phyloP scores from a whole-genome alignment of 1,140 invertebrate genomes.

The Platorchestia sp. region DNA sequence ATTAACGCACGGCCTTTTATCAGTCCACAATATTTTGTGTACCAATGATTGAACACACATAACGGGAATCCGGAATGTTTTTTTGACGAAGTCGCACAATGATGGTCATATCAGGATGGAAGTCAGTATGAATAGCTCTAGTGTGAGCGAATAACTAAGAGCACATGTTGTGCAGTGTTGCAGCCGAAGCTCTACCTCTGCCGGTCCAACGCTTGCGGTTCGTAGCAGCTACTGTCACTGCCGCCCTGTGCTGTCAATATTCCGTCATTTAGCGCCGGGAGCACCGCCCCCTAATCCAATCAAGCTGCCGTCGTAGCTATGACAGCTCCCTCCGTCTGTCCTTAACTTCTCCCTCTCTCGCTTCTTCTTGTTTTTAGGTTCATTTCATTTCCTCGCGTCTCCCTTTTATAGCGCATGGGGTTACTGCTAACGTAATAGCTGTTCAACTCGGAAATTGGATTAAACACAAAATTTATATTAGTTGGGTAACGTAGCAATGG shows the following conservation, averaged over 20 bases:
- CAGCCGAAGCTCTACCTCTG: too few relatives aligned
- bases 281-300: constrained; percentile 51
- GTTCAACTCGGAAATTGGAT: neutral
- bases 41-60: too few relatives aligned
- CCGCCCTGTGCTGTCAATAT: constrained; percentile 27
- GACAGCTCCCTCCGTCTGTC: constrained; percentile 16
- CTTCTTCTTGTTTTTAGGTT: neutral
- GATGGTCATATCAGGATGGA: too few relatives aligned
- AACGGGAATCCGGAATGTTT: too few relatives aligned
- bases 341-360: neutral
- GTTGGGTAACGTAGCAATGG: neutral
- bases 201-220: neutral
- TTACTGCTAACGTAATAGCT: neutral
- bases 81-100: too few relatives aligned
- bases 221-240: neutral
- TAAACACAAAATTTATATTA: neutral
- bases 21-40: too few relatives aligned
- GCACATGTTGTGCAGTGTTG: too few relatives aligned
- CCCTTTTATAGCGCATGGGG: neutral
- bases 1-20: too few relatives aligned
- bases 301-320: neutral
- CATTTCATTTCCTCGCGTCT: neutral
- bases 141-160: too few relatives aligned
- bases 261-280: constrained; percentile 21
- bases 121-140: too few relatives aligned